Evolutionary conservation across 1,140 invertebrate genomes (phyloP), one percentile per base, ranked within the genome.

Genomic region (Lepidostoma basale): DNA sequence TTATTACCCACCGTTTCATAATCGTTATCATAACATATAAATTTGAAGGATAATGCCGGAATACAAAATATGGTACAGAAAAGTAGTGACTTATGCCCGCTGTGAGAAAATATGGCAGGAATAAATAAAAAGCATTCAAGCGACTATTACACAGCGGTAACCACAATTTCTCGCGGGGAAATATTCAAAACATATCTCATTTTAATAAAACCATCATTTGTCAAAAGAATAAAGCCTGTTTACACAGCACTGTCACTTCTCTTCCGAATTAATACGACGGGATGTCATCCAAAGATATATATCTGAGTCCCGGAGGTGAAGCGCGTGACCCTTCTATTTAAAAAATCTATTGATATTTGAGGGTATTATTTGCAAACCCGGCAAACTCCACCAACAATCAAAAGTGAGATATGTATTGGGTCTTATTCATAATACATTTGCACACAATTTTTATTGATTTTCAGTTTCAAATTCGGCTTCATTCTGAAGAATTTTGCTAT

Each of bases 131-230:
- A n/a, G n/a, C n/a, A n/a, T n/a, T n/a, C n/a, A n/a, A n/a, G n/a
- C n/a, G n/a, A n/a, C n/a, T n/a, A n/a, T n/a, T n/a, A 33, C 12
- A 33, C 30, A 33, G 12, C 5, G 5, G 12, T 12, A 12, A 25
- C 36, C 56, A 44, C 36, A 60, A 56, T 42, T 60, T 60, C 18
- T 23, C 18, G 25, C 39, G 39, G 33, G 4, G 25, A 33, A 56
- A 30, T 56, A 60, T 42, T 25, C 39, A 23, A 40, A 60, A 42
- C 18, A 22, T 60, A 39, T 42, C 56, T 60, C 39, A 60, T 60
- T 60, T 60, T 60, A 60, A 60, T 60, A 60, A 60, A 60, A 60
- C 56, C 39, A 42, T 60, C 56, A 60, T 60, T 60, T 60, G 56
- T 60, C 56, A 60, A 23, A 42, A 39, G 36, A 60, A 60, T 60